A percentile compares a stretch with the other conserved stretches of the same genome.
phyloP scores from a whole-genome alignment of 2,797 vertebrate species.

The Nyctibius grandis region DNA sequence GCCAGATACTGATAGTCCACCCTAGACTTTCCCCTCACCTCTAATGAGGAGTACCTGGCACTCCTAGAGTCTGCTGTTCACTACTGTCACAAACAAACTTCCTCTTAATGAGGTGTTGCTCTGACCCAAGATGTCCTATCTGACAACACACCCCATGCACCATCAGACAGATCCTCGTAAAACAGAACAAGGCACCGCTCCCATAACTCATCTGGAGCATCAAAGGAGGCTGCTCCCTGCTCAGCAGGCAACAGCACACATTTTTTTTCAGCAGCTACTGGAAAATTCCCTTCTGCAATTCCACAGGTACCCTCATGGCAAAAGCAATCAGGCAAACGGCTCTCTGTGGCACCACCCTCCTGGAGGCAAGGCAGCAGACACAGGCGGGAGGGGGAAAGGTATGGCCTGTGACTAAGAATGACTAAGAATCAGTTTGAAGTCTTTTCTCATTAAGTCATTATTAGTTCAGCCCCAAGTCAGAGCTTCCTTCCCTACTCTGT shows the following conservation, averaged over 20 bases:
- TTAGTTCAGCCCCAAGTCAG: background rate
- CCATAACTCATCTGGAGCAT: constrained; percentile 3
- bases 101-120: background rate
- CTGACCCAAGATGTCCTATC: background rate
- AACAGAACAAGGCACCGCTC: background rate
- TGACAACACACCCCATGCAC: background rate
- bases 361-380: background rate
- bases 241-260: background rate
- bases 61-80: background rate
- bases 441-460: background rate
- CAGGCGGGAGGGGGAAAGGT: background rate
- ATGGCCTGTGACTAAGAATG: background rate
- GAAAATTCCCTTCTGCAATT: background rate
- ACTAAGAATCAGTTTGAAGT: background rate
- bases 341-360: background rate
- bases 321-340: background rate
- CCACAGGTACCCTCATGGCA: background rate
- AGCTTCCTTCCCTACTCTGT: background rate
- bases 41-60: background rate
- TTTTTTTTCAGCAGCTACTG: background rate
- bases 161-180: background rate
- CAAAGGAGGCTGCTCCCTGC: background rate
- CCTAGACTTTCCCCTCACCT: background rate
- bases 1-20: background rate
- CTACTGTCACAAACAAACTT: background rate